phyloP scores from a whole-genome alignment of 2,888 invertebrate species.

The Amiota communis region DNA sequence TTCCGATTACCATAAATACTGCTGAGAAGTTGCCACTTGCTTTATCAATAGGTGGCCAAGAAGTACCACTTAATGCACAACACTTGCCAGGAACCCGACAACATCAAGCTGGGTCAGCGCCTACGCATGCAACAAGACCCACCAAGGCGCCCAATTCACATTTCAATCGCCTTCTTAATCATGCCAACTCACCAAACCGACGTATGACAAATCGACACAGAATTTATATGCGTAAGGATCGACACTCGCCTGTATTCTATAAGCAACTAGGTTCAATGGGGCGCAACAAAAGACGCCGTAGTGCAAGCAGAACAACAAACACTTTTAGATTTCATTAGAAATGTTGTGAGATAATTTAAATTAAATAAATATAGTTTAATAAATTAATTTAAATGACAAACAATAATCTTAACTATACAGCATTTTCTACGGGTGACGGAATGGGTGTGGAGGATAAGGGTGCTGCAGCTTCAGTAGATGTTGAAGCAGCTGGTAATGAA shows the following conservation, averaged over 20 bases:
- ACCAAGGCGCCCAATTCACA: conserved; percentile 54
- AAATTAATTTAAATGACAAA: conserved; percentile 19
- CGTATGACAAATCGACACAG: conserved; percentile 59
- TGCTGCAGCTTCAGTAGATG: background rate
- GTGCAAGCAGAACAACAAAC: background rate
- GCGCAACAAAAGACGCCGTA: background rate
- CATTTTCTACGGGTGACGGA: background rate
- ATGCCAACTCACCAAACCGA: conserved; percentile 43
- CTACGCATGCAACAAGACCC: conserved; percentile 4
- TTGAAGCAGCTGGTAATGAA: background rate
- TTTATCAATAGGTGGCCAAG: conserved; percentile 54
- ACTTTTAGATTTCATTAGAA: conserved; percentile 20
- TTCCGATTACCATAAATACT: conserved; percentile 64
- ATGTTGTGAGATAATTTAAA: conserved; percentile 1
- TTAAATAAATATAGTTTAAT: conserved; percentile 25
- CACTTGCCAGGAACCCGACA: background rate
- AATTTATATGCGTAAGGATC: conserved; percentile 42
- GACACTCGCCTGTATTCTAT: conserved; percentile 7
- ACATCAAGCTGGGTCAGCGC: conserved; percentile 3
- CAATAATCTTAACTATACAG: background rate
- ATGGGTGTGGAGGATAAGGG: background rate
- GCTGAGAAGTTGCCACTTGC: conserved; percentile 51
- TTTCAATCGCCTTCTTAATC: conserved; percentile 53
- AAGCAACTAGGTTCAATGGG: background rate
- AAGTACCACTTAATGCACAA: conserved; percentile 35